Conservation (phyloP, 2,797 vertebrate genomes). For the Cossypha caffra region DNA sequence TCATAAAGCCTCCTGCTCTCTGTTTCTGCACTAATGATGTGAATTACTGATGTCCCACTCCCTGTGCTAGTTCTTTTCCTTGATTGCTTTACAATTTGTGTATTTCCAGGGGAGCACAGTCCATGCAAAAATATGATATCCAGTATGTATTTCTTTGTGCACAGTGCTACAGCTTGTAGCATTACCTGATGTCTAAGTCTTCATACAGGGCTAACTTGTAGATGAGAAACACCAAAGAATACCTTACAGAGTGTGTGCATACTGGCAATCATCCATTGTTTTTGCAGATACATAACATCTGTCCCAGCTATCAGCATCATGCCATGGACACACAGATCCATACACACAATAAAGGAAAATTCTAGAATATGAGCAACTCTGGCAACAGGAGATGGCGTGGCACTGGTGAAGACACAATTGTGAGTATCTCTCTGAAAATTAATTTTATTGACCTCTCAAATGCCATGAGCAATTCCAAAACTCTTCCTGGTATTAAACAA, state of each 20-base stretch:
- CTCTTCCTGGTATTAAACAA: neutral
- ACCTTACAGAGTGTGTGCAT: too few relatives aligned
- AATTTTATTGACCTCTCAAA: neutral
- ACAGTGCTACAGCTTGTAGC: neutral
- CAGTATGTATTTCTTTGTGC: neutral
- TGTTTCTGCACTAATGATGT: neutral
- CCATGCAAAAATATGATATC: neutral
- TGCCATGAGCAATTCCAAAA: neutral
- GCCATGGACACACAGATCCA: neutral
- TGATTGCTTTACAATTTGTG: neutral
- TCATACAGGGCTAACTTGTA: neutral
- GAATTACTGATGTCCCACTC: neutral
- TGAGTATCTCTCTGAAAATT: neutral
- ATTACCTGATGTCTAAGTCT: neutral
- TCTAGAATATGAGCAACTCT: neutral
- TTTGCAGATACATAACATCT: neutral
- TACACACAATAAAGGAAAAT: neutral
- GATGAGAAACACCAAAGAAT: neutral
- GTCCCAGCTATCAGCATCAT: neutral
- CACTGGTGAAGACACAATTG: neutral
- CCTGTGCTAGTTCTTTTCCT: neutral
- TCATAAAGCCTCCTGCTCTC: neutral
- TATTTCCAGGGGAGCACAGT: neutral
- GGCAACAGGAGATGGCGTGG: accelerated
- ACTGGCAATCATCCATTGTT: neutral